Conservation (phyloP, 2,888 invertebrate species). For the Cylloceria caligata region DNA sequence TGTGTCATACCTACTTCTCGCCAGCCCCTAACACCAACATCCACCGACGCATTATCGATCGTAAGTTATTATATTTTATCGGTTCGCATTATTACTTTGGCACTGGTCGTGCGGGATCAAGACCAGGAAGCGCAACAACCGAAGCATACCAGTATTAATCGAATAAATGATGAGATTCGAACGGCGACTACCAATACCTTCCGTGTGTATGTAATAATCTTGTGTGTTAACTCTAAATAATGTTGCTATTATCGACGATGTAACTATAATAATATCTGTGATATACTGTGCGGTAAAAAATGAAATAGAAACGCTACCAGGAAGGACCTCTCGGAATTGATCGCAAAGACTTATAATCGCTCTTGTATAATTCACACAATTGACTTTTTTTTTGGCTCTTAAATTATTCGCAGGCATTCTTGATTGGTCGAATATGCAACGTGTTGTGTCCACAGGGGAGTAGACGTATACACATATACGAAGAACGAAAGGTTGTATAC, state of each 20-base stretch:
- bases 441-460: constrained; percentile 47
- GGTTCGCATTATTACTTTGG: constrained; percentile 47
- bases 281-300: constrained; percentile 13
- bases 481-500: constrained; percentile 35
- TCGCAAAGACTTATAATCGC: constrained; percentile 13
- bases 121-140: constrained; percentile 46
- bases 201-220: constrained; percentile 46
- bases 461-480: constrained; percentile 49
- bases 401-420: constrained; percentile 47
- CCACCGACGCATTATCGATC: constrained; percentile 62
- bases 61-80: constrained; percentile 57
- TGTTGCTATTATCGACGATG: constrained; percentile 51
- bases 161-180: constrained; percentile 60
- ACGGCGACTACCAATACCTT: constrained; percentile 10
- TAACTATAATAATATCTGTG: constrained; percentile 22
- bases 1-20: constrained; percentile 46
- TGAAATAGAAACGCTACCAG: neutral
- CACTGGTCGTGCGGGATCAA: constrained; percentile 39
- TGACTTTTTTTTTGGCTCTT: neutral
- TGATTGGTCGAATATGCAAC: constrained; percentile 60
- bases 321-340: constrained; percentile 33
- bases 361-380: constrained; percentile 10
- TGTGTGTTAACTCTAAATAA: constrained; percentile 51
- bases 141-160: constrained; percentile 53
- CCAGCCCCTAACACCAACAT: constrained; percentile 35